These are phyloP conservation scores for Papilio protenor DNA, from an alignment of 2,888 invertebrate species.

Conservation along the genomic window DNA sequence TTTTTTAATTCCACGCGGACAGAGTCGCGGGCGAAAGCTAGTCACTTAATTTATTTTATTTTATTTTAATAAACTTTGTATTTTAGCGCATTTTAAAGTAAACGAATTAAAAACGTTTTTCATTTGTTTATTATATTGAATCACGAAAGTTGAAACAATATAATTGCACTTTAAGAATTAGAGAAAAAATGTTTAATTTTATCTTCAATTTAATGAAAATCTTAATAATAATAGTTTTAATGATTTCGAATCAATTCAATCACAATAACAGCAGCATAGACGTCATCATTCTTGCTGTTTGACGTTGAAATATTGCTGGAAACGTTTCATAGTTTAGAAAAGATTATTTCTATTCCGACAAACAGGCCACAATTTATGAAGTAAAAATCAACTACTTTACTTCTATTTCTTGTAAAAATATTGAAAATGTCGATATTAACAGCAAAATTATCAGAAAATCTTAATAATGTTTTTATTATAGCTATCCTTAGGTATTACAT, in stretches of 20 bases:
- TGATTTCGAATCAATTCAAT: background rate
- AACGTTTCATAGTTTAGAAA: background rate
- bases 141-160: too few species aligned
- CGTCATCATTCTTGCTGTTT: conserved; percentile 14
- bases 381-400: background rate
- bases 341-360: background rate
- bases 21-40: too few species aligned
- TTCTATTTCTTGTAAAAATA: background rate
- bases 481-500: background rate
- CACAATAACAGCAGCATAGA: background rate
- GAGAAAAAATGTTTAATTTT: background rate
- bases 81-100: too few species aligned
- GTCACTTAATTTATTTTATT: too few species aligned
- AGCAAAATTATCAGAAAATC: too few species aligned
- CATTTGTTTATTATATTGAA: too few species aligned
- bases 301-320: conserved; percentile 17
- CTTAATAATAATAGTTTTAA: background rate
- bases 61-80: too few species aligned
- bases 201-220: too few species aligned
- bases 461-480: background rate
- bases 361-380: background rate
- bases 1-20: too few species aligned
- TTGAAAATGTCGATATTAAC: background rate
- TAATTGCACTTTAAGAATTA: background rate
- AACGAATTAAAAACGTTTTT: too few species aligned